These are phyloP conservation scores for Hydractinia symbiolongicarpus DNA, from an alignment of 30 jellyfish, hydroid and myxozoan genomes.

Conservation along the genomic window DNA sequence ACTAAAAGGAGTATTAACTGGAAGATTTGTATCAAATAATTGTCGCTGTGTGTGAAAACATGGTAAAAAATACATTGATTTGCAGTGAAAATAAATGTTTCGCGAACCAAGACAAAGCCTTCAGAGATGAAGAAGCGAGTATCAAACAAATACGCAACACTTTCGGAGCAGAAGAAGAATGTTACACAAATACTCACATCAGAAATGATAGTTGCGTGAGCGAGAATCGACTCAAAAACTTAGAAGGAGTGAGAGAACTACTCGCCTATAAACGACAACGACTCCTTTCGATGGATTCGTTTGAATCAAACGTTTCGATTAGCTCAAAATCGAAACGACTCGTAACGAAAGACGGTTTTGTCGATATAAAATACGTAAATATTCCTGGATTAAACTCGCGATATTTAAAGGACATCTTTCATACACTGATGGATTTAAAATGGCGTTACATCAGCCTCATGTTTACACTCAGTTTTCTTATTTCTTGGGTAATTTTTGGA, in stretches of 20 bases:
- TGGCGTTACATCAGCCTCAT: constrained; percentile 73
- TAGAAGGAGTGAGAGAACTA: constrained; percentile 16
- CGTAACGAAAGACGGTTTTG: constrained; percentile 17
- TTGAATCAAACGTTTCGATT: constrained; percentile 15
- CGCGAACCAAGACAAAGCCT: too few relatives aligned
- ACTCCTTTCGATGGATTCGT: constrained; percentile 16
- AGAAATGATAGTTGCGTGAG: too few relatives aligned
- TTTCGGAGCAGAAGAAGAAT: too few relatives aligned
- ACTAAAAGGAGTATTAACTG: too few relatives aligned
- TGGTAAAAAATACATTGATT: too few relatives aligned
- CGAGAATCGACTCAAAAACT: background rate
- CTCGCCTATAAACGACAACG: constrained; percentile 19
- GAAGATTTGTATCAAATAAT: too few relatives aligned
- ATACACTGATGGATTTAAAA: constrained; percentile 69
- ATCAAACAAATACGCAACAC: too few relatives aligned
- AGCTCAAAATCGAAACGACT: constrained; percentile 19
- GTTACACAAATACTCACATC: too few relatives aligned
- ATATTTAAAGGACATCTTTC: constrained; percentile 50
- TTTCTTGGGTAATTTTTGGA: constrained; percentile 74
- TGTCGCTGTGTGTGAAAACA: too few relatives aligned
- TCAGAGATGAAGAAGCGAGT: too few relatives aligned
- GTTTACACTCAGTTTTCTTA: constrained; percentile 53
- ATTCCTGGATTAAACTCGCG: constrained; percentile 25
- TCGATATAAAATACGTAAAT: constrained; percentile 5
- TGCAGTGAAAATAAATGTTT: too few relatives aligned